Conservation (phyloP, 2,113 vertebrate species). For the Dromas ardeola region DNA sequence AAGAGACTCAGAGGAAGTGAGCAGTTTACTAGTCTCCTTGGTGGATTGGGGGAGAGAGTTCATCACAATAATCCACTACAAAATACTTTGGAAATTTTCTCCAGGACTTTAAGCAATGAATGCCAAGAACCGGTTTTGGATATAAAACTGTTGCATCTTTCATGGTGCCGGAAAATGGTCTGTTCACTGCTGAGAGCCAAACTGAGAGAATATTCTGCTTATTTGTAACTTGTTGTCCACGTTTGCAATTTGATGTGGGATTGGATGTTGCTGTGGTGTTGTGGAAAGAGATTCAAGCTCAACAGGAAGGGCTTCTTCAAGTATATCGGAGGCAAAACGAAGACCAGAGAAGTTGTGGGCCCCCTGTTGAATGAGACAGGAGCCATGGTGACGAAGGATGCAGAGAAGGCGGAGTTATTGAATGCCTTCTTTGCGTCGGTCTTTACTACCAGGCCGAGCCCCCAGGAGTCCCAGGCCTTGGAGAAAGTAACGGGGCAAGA, state of each 20-base stretch:
- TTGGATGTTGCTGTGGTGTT: background rate
- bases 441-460: too few species aligned
- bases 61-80: background rate
- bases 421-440: too few species aligned
- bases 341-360: too few species aligned
- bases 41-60: background rate
- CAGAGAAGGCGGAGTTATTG: too few species aligned
- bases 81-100: background rate
- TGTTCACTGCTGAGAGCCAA: background rate
- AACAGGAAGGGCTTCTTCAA: too few species aligned
- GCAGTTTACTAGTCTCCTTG: background rate
- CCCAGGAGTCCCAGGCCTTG: too few species aligned
- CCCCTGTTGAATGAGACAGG: too few species aligned
- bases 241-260: background rate
- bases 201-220: background rate
- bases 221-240: background rate
- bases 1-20: background rate
- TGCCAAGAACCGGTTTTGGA: background rate
- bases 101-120: background rate
- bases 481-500: too few species aligned
- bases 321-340: too few species aligned
- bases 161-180: background rate
- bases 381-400: too few species aligned
- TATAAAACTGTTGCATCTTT: background rate
- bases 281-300: background rate